phyloP scores from a whole-genome alignment of 2,797 vertebrate species.

The Psittacula echo region DNA sequence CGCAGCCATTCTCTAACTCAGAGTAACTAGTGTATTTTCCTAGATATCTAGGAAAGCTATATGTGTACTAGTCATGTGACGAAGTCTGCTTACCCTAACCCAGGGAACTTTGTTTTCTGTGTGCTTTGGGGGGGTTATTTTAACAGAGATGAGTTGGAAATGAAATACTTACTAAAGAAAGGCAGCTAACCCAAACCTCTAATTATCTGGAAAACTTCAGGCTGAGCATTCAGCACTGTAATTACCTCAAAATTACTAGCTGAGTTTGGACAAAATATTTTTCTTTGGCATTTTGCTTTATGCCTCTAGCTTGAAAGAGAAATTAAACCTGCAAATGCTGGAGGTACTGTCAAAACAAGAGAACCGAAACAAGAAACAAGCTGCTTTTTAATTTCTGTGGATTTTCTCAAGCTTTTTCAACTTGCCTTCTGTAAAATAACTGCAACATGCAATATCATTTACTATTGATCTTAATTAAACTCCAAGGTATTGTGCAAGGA shows the following conservation, averaged over 20 bases:
- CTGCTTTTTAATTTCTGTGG: constrained; percentile 15
- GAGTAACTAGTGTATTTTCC: neutral
- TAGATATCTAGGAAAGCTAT: neutral
- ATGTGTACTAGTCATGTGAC: neutral
- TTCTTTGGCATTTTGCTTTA: constrained; percentile 32
- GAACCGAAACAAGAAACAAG: neutral
- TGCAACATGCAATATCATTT: neutral
- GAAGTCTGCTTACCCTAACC: neutral
- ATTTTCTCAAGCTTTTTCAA: neutral
- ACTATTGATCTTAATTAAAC: neutral
- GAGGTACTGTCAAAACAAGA: constrained; percentile 47
- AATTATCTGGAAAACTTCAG: constrained; percentile 48
- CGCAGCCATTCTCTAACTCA: neutral
- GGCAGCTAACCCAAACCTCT: constrained; percentile 18
- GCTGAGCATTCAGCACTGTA: constrained; percentile 9
- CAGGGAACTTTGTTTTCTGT: neutral
- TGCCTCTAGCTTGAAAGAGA: neutral
- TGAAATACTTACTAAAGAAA: constrained; percentile 1
- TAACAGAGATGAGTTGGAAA: neutral
- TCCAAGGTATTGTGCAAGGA: neutral
- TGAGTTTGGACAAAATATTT: constrained; percentile 37
- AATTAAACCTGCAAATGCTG: constrained; percentile 27
- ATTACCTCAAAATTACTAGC: constrained; percentile 50
- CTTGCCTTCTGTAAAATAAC: neutral
- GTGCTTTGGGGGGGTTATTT: neutral